Evolutionary conservation across 1,140 invertebrate genomes (phyloP), one percentile per base, ranked within the genome.

Genomic region (Penaeus japonicus): DNA sequence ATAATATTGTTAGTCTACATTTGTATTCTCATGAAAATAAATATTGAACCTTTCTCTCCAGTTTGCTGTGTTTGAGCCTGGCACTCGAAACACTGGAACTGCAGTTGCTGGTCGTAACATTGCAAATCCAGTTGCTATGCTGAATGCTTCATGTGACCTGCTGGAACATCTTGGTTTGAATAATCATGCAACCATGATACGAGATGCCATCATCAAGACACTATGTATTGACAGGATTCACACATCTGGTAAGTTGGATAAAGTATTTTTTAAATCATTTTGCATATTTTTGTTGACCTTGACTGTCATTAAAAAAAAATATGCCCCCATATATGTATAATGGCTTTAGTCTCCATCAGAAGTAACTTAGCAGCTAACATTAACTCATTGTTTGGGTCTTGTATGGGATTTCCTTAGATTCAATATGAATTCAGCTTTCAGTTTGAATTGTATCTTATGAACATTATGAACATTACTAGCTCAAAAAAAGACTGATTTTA

Each of bases 71-170:
- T 98, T 98, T 92, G 97, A 98, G 91, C 97, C 97, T n/a, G 98
- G 97, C 54, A 98, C 98, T 54, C 94, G 98, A 91, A 99, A 99
- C 92, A 98, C 98, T 54, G 98, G 97, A 81, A 97, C 96, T 55
- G 94, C 96, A 1, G 97, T 98, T 91, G 97, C 97, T 80, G 97
- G 97, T 79, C 98, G 98, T 92, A 98, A 99, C 93, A 95, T 99
- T 78, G 99, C 99, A 0, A 99, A 99, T 93, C 99, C 99, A 0
- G 96, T 98, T 85, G 98, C 98, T 0, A 99, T 99, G 96, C 93
- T 99, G 83, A 97, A 97, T 92, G 97, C 97, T 5, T 95, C 96
- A 39, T 95, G 97, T 47, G 98, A 99, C 92, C 96, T 99, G 95
- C 93, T 99, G 88, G 95, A 97, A 91, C 97, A 99, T 93, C 93